Base-by-base conservation (phyloP, 2,888 invertebrate species). In the Caenorhabditis doughertyi region DNA sequence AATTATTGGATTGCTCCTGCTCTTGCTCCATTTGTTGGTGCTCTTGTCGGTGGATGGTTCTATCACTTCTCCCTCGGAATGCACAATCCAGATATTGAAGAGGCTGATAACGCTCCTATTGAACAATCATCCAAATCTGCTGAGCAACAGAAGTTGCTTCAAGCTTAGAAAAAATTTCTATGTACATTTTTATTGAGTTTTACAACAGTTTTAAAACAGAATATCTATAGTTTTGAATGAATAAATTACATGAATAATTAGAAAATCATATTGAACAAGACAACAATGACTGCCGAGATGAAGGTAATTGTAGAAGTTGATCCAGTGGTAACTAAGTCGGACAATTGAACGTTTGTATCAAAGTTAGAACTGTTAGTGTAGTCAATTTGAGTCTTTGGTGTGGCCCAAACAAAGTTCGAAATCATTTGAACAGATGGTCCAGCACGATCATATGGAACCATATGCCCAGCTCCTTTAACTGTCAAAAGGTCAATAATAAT, bases 401-500 rank as follows among this genome's bases (percentile, higher is more conserved):
- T 21, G n/a, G 79, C 70, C 64, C 64, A 76, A 2, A 83, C 74
- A 47, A 83, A 83, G 79, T 83, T 83, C 47, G 74, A 62, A 64
- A 83, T 83, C 83, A 83, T 83, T 62, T 83, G 83, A 32, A 83
- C 83, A 0, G 79, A 79, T 5, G 83, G 83, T 13, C 86, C 86
- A 16, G 84, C 81, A 35, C 86, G 79, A 47, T 86, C 86, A 35
- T 70, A 81, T 8, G 86, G 86, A 23, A 86, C 86, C 83, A 86
- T 84, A 58, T 86, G 86, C 13, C 86, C 86, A 27, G 86, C 86
- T 60, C 86, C 86, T 79, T 90, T 90, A 3, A 90, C 88, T 11
- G 89, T 89, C 44, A 90, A 29, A 1, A 90, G 79, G 71, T 90
- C 90, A 64, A 90, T 85, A 0, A 53, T 84, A 18, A 89, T 82